Evolutionary conservation across 2,113 vertebrate species (phyloP), one percentile per base, ranked within the genome.

Genomic region (Otis tarda): DNA sequence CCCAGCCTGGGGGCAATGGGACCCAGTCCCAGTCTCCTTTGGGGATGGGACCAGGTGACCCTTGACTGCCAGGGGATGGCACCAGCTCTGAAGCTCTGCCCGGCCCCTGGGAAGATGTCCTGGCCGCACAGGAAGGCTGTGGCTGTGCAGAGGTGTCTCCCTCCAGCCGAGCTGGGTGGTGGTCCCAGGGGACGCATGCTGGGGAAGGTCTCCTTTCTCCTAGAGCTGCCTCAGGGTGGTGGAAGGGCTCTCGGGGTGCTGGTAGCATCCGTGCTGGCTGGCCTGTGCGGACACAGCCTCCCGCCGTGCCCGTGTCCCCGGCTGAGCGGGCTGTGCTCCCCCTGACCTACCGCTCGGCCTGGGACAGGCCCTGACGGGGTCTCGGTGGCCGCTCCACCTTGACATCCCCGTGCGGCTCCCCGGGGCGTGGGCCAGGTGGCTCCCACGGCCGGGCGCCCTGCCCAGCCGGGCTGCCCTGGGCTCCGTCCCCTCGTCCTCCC

Each of bases 221-320:
- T 12, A 37, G 35, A 7, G 5, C 13, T 15, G 31, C 23, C 23
- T 18, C 23, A 60, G 28, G 60, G 27, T 47, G 1, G 1, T 63
- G 53, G 57, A 71, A 76, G 30, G 18, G 28, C 12, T 83, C 28
- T 20, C 1, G 3, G 23, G 35, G 20, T 56, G 47, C 21, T 53
- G 24, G 57, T 35, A 39, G 24, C 55, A 52, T 20, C 55, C 0
- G 0, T 4, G 9, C 39, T 4, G 2, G 23, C 47, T 87, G 3
- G 0, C 37, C 22, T 3, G 0, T 28, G 37, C 0, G 1, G 39
- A 52, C 3, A 1, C n/a, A 75, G 47, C 52, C 43, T 70, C 52
- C 52, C 0, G 0, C 31, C 0, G 2, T 47, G 31, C 37, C 69
- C 1, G 0, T 49, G 39, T n/a, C 35, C 28, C n/a, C 1, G 1